These are phyloP conservation scores for Falco biarmicus DNA, from an alignment of 2,797 vertebrate species.

Conservation along the genomic window DNA sequence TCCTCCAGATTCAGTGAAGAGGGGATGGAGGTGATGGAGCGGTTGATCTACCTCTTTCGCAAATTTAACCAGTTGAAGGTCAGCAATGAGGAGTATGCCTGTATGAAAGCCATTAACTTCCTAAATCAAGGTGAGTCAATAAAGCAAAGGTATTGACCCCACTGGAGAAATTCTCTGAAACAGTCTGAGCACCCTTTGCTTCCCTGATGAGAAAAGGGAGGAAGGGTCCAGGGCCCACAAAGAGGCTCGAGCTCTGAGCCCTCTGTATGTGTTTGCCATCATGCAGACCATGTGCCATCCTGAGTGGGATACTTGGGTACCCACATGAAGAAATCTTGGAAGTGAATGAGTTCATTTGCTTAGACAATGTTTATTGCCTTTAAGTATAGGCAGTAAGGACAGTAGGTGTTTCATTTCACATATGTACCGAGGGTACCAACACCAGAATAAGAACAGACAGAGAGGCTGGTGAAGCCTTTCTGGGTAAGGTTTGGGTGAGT, in stretches of 20 bases:
- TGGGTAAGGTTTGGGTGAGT: constrained; percentile 40
- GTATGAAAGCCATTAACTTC: constrained; percentile 99
- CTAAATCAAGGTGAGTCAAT: constrained; percentile 92
- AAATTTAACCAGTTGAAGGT: constrained; percentile 97
- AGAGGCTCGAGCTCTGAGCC: not conserved
- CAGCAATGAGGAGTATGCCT: constrained; percentile 97
- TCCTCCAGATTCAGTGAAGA: constrained; percentile 93
- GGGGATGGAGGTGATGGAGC: constrained; percentile 98
- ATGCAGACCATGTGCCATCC: fast-evolving
- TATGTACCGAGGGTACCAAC: constrained; percentile 2
- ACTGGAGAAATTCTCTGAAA: not conserved
- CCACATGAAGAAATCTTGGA: constrained; percentile 26
- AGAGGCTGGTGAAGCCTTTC: constrained; percentile 44
- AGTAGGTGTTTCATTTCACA: constrained; percentile 61
- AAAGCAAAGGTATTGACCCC: not conserved
- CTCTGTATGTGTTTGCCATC: fast-evolving
- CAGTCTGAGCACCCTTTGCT: not conserved
- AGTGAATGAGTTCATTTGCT: constrained; percentile 58
- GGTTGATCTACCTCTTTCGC: constrained; percentile 96
- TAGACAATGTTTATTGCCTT: constrained; percentile 67
- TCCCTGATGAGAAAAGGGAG: not conserved
- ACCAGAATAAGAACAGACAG: constrained; percentile 14
- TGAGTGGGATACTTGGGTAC: not conserved
- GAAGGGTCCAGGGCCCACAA: not conserved
- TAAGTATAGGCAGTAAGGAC: constrained; percentile 61